A percentile compares a stretch with the other conserved stretches of the same genome.
phyloP scores from a whole-genome alignment of 1,140 invertebrate genomes.

The Brevipalpus yothersi region DNA sequence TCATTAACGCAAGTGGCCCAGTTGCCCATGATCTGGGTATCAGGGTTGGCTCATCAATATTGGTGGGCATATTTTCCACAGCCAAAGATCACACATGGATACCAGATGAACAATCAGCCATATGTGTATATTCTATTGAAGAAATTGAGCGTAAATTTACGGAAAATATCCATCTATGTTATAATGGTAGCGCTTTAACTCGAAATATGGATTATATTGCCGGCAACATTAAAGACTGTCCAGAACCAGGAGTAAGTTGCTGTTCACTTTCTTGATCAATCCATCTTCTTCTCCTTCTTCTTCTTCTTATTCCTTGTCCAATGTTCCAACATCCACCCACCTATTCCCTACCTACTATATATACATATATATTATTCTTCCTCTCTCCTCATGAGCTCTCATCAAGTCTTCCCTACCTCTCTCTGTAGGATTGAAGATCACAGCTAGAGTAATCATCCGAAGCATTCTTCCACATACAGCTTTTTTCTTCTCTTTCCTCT shows the following conservation, averaged over 20 bases:
- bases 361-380: no score
- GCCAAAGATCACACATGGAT: constrained; percentile 54
- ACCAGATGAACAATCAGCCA: constrained; percentile 41
- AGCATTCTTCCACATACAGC: no score
- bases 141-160: constrained; percentile 78
- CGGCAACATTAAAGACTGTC: constrained; percentile 63
- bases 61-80: constrained; percentile 59
- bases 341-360: constrained; percentile 27
- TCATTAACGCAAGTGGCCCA: constrained; percentile 48
- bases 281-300: not conserved
- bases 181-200: constrained; percentile 70
- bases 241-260: constrained; percentile 15
- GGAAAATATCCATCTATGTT: constrained; percentile 88
- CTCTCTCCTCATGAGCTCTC: no score
- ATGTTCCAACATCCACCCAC: constrained; percentile 11
- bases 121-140: constrained; percentile 36
- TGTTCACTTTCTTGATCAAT: not conserved
- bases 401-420: no score
- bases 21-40: constrained; percentile 53
- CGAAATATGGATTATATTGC: constrained; percentile 80
- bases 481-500: no score
- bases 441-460: no score
- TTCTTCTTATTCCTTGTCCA: not conserved
- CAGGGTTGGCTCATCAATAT: constrained; percentile 41
- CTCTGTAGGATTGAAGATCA: no score